Base-by-base conservation (phyloP, 2,888 invertebrate species). In the Camponotus fellah region DNA sequence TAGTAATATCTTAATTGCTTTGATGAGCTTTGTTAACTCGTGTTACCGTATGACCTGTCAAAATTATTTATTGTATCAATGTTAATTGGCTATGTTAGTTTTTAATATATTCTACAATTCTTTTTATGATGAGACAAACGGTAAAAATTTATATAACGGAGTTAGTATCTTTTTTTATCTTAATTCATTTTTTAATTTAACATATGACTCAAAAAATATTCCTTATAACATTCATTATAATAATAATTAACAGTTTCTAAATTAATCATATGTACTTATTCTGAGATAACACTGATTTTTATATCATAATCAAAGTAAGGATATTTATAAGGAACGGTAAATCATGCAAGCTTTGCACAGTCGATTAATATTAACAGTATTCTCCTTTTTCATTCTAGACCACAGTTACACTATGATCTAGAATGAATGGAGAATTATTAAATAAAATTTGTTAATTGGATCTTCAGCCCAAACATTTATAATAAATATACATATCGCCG, bases 341-440 rank as follows among this genome's bases (percentile, higher is more conserved):
- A 17, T 17, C 21, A 26, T 5, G 53, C 53, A n/a, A 37, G 37
- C 26, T 56, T 49, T 43, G 43, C 68, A 56, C 56, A 68, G 68
- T 43, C 76, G 56, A 77, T 76, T 66, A 76, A 64, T 66, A 53
- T 40, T 77, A 77, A 77, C 40, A 68, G 76, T 77, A 14, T 40
- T 65, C 65, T 76, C 53, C 37, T 40, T 17, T 17, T 65, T 1
- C 14, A 17, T 1, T 1, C 40, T 43, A 32, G 21, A 40, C 0
- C 26, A 17, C 46, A 21, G 65, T 53, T 65, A 76, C n/a, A 40
- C 12, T n/a, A 17, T 43, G 56, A 49, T 77, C 32, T 58, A 68
- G 77, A 77, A 58, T 68, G 32, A 40, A 77, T 9, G 12, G 53
- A 40, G 65, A 56, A 75, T 49, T 17, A 32, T 60, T 32, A 12